These are phyloP conservation scores for Conopomorpha cramerella DNA, from an alignment of 1,140 invertebrate species.

Conservation along the genomic window DNA sequence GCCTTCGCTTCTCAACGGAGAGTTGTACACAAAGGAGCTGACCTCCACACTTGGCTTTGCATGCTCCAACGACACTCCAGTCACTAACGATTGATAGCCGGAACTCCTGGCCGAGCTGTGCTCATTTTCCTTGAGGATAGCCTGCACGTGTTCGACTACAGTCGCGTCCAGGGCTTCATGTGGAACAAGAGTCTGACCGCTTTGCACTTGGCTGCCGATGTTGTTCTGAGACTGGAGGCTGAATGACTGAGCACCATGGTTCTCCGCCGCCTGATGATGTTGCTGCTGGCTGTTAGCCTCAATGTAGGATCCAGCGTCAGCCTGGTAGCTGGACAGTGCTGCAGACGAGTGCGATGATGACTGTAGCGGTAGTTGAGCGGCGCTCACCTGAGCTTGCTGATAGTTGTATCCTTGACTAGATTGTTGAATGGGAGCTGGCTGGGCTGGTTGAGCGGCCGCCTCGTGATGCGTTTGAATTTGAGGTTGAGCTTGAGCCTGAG, in stretches of 20 bases:
- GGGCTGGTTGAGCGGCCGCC: neutral
- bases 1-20: conserved; percentile 8
- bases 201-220: too few relatives aligned
- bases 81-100: conserved; percentile 35
- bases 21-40: conserved; percentile 35
- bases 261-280: neutral
- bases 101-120: conserved; percentile 29
- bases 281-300: neutral
- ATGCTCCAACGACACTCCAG: conserved; percentile 35
- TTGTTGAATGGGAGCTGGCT: neutral
- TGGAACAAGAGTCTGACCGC: conserved; percentile 16
- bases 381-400: conserved; percentile 9
- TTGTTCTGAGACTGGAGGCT: too few relatives aligned
- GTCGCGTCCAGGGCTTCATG: conserved; percentile 32
- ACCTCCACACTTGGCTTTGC: conserved; percentile 42
- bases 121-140: conserved; percentile 37
- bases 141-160: conserved; percentile 26
- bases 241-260: too few relatives aligned
- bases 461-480: neutral
- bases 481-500: neutral
- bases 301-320: conserved; percentile 28
- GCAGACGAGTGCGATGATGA: conserved; percentile 6
- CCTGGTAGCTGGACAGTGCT: conserved; percentile 25
- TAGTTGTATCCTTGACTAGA: conserved; percentile 12
- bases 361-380: conserved; percentile 13